Percentiles rank a stretch among this genome's conserved stretches.
These are phyloP conservation scores for Diaphora mendica DNA, from an alignment of 2,888 invertebrate species.

Conservation along the genomic window DNA sequence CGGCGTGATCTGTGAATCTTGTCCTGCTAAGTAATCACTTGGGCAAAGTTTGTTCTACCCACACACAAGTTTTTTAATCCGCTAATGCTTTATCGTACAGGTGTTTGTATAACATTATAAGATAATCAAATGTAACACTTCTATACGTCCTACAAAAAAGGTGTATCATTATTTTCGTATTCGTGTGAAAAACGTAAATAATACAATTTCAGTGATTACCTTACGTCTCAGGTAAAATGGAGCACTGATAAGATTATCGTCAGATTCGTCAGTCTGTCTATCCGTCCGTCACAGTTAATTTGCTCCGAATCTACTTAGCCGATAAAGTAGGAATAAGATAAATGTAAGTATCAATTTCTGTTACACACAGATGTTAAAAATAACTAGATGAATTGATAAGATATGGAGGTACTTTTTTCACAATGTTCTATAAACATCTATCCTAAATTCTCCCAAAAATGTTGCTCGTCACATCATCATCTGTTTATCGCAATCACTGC, in stretches of 20 bases:
- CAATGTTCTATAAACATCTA: too few species aligned
- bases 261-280: background rate
- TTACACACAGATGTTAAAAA: background rate
- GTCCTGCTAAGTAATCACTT: conserved; percentile 38
- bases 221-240: background rate
- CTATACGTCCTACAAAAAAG: background rate
- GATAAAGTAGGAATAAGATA: background rate
- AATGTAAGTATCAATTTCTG: background rate
- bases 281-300: background rate
- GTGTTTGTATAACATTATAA: background rate
- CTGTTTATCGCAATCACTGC: too few species aligned
- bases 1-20: conserved; percentile 15
- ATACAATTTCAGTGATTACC: background rate
- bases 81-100: conserved; percentile 2
- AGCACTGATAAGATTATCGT: background rate
- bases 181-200: background rate
- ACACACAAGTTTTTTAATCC: conserved; percentile 10
- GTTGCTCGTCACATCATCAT: background rate
- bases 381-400: background rate
- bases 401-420: too few species aligned
- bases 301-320: background rate
- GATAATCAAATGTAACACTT: background rate
- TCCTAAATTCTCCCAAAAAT: too few species aligned
- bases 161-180: background rate
- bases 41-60: conserved; percentile 19